Conservation (phyloP, 2,797 vertebrate species). For the Lacerta agilis region DNA sequence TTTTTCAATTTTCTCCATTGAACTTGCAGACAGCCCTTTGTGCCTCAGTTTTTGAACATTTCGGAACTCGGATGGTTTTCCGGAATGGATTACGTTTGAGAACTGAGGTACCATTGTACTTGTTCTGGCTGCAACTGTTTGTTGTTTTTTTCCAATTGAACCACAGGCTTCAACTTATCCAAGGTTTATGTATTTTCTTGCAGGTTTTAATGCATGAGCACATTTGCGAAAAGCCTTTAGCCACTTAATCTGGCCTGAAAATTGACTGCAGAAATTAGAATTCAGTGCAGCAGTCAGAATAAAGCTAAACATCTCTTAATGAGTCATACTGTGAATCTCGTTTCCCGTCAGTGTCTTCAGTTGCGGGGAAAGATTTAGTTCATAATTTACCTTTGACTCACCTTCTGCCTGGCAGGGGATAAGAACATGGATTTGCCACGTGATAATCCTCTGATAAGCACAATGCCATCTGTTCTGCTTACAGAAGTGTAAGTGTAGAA, state of each 20-base stretch:
- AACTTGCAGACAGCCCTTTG: no score
- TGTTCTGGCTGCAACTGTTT: no score
- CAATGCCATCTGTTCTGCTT: conserved; percentile 79
- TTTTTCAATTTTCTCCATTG: no score
- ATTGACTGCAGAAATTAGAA: background rate
- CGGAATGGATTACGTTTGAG: no score
- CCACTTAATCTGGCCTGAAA: background rate
- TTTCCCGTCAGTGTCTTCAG: background rate
- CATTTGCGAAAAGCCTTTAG: background rate
- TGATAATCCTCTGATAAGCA: conserved; percentile 82
- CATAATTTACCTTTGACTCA: conserved; percentile 15
- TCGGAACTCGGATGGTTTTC: no score
- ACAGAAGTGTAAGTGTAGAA: conserved; percentile 78
- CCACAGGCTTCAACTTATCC: background rate
- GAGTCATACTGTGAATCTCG: background rate
- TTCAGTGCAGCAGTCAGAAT: background rate
- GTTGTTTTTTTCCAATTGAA: background rate
- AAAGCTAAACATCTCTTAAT: background rate
- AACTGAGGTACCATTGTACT: no score
- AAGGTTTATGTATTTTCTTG: background rate
- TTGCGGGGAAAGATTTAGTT: conserved; percentile 20
- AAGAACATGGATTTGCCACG: conserved; percentile 82
- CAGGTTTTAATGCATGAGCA: background rate
- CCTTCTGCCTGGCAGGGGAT: conserved; percentile 41
- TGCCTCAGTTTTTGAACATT: no score